A percentile compares a stretch with the other conserved stretches of the same genome.
Evolutionary conservation across 2,888 invertebrate genomes (phyloP).

Genomic region (Brachypalpus laphriformis): DNA sequence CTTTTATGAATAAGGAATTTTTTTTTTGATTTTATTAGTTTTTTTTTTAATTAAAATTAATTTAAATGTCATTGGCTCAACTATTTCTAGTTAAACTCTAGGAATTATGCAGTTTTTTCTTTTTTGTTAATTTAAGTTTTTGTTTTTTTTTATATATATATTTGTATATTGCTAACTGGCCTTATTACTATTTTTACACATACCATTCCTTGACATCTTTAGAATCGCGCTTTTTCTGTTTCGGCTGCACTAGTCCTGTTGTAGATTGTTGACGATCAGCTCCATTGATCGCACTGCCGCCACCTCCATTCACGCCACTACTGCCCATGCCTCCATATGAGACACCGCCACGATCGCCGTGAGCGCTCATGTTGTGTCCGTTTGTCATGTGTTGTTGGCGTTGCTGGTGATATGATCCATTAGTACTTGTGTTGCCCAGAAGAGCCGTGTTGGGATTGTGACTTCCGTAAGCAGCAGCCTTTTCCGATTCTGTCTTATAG

Average conservation of each 20-base stretch:
- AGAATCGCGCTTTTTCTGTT: conserved; percentile 88
- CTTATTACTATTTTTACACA: conserved; percentile 85
- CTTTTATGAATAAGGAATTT: conserved; percentile 27
- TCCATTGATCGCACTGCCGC: conserved; percentile 76
- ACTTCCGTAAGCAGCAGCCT: conserved; percentile 85
- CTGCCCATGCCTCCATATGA: conserved; percentile 78
- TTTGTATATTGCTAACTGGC: conserved; percentile 47
- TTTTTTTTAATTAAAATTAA: conserved; percentile 40
- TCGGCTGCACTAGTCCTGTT: conserved; percentile 83
- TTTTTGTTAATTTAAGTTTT: conserved; percentile 17
- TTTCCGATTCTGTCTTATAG: conserved; percentile 95
- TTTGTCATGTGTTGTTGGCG: conserved; percentile 80
- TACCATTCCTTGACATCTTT: conserved; percentile 99
- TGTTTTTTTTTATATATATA: no score
- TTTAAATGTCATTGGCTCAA: conserved; percentile 46
- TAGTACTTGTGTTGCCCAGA: conserved; percentile 86
- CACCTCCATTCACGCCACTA: conserved; percentile 77
- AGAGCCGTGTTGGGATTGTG: conserved; percentile 92
- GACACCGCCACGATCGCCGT: conserved; percentile 72
- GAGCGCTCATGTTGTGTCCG: conserved; percentile 73
- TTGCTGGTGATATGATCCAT: conserved; percentile 83
- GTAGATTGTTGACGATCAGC: conserved; percentile 82
- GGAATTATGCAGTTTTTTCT: conserved; percentile 56
- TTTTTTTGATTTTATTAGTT: background rate
- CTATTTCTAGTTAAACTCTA: conserved; percentile 54